Evolutionary conservation across 2,797 vertebrate genomes (phyloP), one percentile per base, ranked within the genome.

Genomic region (Paedocypris micromegethes): DNA sequence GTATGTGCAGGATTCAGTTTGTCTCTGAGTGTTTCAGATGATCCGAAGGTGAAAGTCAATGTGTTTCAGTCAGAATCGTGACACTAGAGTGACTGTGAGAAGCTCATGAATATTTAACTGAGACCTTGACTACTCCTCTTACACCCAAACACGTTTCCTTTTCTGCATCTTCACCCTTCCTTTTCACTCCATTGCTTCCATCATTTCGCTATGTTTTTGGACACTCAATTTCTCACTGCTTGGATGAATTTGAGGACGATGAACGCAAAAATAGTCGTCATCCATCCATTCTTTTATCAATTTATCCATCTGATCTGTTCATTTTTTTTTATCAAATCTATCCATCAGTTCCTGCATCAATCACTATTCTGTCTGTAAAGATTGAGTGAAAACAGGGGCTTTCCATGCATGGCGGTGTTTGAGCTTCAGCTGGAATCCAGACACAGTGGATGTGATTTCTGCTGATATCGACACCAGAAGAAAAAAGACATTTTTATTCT

Each of bases 241-340:
- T 64, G 40, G n/a, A 50, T 64, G 61, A 58, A 55, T 55, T 65
- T 55, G 65, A 71, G 61, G 54, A 64, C 48, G 62, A 71, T 58
- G 47, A 38, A 44, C 6, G 55, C 55, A 46, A 60, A 71, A 48
- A 48, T 58, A 55, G 41, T 2, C 6, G 41, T 23, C 44, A 41
- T 64, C 5, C 5, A 64, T 45, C 54, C 55, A 64, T 58, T 49
- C 55, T 41, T 23, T 23, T 23, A 23, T 23, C 23, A 23, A 23
- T 23, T 23, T 23, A 23, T 23, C 23, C 23, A 23, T 23, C 23
- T 23, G 23, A 23, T 23, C 23, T 23, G 23, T 23, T 23, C 23
- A 23, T 23, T 23, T 23, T 23, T 23, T 23, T 23, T 23, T 23
- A 23, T 23, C 23, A 23, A 23, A 23, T 23, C 23, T 23, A 23